Percentiles rank a stretch among this genome's conserved stretches.
Evolutionary conservation across 2,888 invertebrate genomes (phyloP).

Genomic region (Acanthoscelides obtectus): DNA sequence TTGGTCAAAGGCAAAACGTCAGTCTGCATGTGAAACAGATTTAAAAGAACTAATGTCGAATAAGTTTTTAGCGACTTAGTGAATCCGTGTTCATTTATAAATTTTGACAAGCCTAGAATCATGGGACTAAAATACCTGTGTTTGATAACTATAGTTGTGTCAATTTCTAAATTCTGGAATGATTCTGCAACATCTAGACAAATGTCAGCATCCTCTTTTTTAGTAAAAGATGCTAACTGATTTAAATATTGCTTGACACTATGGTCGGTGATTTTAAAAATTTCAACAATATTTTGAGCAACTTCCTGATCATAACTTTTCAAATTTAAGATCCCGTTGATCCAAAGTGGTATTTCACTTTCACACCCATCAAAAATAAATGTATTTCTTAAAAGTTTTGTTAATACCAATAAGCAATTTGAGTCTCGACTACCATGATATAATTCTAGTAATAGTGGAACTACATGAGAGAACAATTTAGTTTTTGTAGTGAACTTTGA

Average conservation of each 20-base stretch:
- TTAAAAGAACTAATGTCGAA: conserved; percentile 47
- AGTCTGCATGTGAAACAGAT: conserved; percentile 59
- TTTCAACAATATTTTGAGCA: conserved; percentile 34
- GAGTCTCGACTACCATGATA: conserved; percentile 44
- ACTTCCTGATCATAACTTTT: conserved; percentile 26
- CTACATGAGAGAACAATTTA: conserved; percentile 29
- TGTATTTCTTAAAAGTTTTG: conserved; percentile 57
- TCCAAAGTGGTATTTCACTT: conserved; percentile 64
- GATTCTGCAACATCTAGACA: conserved; percentile 17
- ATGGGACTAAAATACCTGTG: conserved; percentile 35
- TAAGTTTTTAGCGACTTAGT: conserved; percentile 43
- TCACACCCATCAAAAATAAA: conserved; percentile 61
- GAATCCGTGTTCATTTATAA: conserved; percentile 29
- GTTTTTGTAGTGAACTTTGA: conserved; percentile 37
- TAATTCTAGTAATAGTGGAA: conserved; percentile 41
- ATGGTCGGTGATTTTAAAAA: conserved; percentile 23
- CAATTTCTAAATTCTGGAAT: conserved; percentile 8
- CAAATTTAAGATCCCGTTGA: conserved; percentile 35
- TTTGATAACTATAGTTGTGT: conserved; percentile 12
- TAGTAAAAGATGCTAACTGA: conserved; percentile 17
- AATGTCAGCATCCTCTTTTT: conserved; percentile 1
- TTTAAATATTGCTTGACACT: conserved; percentile 30
- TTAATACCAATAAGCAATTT: conserved; percentile 41
- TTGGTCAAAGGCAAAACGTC: conserved; percentile 51
- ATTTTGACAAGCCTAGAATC: conserved; percentile 43